phyloP scores from a whole-genome alignment of 2,113 vertebrate genomes.

The Xenopus borealis region DNA sequence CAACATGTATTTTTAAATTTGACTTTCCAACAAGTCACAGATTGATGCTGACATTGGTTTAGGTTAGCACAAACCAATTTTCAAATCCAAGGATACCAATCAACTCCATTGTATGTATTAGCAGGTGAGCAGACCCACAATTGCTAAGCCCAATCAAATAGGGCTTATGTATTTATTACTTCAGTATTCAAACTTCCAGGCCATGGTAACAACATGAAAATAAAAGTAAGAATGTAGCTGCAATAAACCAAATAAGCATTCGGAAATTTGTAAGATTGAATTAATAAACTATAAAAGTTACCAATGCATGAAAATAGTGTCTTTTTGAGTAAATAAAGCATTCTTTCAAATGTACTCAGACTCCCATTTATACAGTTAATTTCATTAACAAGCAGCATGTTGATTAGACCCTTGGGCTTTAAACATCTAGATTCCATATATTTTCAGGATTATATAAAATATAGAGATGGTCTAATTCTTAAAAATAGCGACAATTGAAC shows the following conservation, averaged over 20 bases:
- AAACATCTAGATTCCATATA: no score
- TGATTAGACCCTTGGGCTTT: no score
- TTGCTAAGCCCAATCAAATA: background rate
- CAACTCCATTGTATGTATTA: slow-evolving; percentile 29
- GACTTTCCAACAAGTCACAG: background rate
- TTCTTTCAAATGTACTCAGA: no score
- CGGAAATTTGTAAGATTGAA: background rate
- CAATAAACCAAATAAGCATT: background rate
- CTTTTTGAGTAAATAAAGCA: no score
- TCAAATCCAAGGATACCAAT: slow-evolving; percentile 9
- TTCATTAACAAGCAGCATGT: no score
- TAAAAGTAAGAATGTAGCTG: background rate
- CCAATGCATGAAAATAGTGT: no score
- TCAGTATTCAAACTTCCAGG: slow-evolving; percentile 1
- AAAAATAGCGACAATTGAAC: no score
- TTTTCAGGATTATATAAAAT: no score
- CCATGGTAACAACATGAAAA: background rate
- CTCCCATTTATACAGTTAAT: no score
- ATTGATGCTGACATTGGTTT: background rate
- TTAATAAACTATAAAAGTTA: background rate
- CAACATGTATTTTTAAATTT: slow-evolving; percentile 30
- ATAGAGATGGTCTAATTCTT: no score
- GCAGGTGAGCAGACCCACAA: background rate
- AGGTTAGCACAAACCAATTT: slow-evolving; percentile 24
- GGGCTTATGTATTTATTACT: slow-evolving; percentile 13